Evolutionary conservation across 2,797 vertebrate species (phyloP).

Genomic region (Danio tinwini): DNA sequence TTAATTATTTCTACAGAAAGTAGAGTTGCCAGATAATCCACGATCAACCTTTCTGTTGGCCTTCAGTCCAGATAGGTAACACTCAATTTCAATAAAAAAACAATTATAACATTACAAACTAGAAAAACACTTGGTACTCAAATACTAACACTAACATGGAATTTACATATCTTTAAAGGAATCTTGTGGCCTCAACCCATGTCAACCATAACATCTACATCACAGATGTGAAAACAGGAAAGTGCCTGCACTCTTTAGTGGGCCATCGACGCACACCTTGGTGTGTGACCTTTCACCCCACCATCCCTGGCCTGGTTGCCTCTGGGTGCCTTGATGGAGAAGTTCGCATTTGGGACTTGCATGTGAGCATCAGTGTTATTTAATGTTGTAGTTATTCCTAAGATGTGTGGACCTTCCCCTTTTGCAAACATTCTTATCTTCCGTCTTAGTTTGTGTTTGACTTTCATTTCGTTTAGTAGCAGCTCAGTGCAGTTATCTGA

Average conservation of each 20-base stretch:
- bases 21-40: constrained; percentile 98
- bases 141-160: background rate
- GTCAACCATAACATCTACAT: constrained; percentile 99
- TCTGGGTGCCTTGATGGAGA: constrained; percentile 98
- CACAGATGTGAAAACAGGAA: constrained; percentile 98
- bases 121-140: background rate
- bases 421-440: constrained; percentile 15
- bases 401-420: background rate
- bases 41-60: constrained; percentile 98
- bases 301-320: constrained; percentile 96
- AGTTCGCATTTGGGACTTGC: constrained; percentile 99
- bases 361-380: constrained; percentile 81
- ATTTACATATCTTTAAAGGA: constrained; percentile 74
- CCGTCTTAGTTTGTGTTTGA: background rate
- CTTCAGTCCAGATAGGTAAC: constrained; percentile 98
- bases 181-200: constrained; percentile 96
- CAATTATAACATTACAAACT: background rate
- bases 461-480: background rate
- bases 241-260: constrained; percentile 96
- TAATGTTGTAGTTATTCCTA: background rate
- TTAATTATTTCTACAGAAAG: constrained; percentile 87
- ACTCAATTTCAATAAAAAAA: background rate
- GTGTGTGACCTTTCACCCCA: constrained; percentile 99
- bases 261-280: constrained; percentile 97
- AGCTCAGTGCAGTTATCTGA: background rate